Conservation (phyloP, 2,888 invertebrate species). For the Ormyrus labotus region DNA sequence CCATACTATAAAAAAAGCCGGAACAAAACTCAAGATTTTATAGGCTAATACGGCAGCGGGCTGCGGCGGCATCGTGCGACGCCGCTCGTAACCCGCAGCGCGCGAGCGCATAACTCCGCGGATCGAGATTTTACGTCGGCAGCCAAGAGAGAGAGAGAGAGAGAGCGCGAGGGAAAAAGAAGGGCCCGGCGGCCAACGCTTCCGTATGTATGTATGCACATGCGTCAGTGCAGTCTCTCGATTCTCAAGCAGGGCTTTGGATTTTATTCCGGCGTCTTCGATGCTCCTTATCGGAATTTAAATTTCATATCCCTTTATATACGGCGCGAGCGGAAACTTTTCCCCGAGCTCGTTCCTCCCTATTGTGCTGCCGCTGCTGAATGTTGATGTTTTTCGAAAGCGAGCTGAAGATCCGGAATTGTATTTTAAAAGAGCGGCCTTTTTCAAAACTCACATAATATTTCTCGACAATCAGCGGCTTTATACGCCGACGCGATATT, state of each 20-base stretch:
- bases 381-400: constrained; percentile 37
- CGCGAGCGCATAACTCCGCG: constrained; percentile 56
- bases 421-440: background rate
- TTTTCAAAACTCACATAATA: constrained; percentile 24
- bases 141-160: background rate
- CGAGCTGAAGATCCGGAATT: constrained; percentile 11
- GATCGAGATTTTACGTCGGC: constrained; percentile 68
- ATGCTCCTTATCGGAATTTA: constrained; percentile 62
- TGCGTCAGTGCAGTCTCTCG: constrained; percentile 58
- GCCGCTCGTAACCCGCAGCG: constrained; percentile 25
- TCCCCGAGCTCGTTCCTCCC: constrained; percentile 12
- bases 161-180: background rate
- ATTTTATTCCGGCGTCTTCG: constrained; percentile 64
- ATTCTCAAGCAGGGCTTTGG: constrained; percentile 60
- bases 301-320: constrained; percentile 60
- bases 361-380: constrained; percentile 14
- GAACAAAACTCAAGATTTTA: constrained; percentile 70
- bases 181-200: background rate
- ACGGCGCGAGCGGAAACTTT: constrained; percentile 27
- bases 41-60: constrained; percentile 64
- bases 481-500: constrained; percentile 19
- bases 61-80: background rate
- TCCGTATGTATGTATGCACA: constrained; percentile 61
- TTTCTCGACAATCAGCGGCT: constrained; percentile 48
- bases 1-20: constrained; percentile 56